Base-by-base conservation (phyloP, 2,888 invertebrate genomes). In the Mesochorus sp. region DNA sequence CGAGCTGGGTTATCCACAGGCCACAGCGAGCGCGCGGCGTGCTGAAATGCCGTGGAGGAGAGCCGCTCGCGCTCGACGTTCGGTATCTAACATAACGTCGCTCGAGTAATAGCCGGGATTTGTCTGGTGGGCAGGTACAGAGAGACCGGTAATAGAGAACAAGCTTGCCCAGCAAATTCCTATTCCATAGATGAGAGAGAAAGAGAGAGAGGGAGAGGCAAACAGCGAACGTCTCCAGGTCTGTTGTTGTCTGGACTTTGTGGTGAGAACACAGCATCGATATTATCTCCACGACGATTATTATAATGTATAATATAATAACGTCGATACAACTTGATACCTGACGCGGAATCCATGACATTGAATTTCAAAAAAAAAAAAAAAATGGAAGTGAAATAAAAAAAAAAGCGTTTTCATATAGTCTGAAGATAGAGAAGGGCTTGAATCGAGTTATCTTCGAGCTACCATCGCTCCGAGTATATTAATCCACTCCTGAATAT, bases 41-140 rank as follows among this genome's bases (percentile, higher is more conserved):
- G 78, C 74, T 79, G 75, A 79, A 79, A 79, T 79, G 75, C 75
- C 74, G 73, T 55, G 62, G 44, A 47, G 44, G 19, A 4, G 12
- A n/a, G 10, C 39, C 64, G 44, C 55, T 59, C 62, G 62, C 68
- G 78, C 57, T 66, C 62, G 61, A 79, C 82, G 80, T 86, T 86
- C 84, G 86, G 85, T 73, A 80, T 77, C 83, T 85, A 80, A 71
- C 77, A 80, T 82, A 82, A 82, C 81, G 81, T 82, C 80, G 74
- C 77, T 74, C 80, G 75, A 82, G 80, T 82, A 84, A 84, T 85
- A 80, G 81, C 76, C 81, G 81, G 84, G 83, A 87, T 87, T 87
- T 85, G 85, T 85, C 83, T 82, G 77, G 83, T 80, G 78, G 85
- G 82, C 86, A 85, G 85, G 84, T 85, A 86, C 82, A 74, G 55